A percentile compares a stretch with the other conserved stretches of the same genome.
These are phyloP conservation scores for Coptodon bakossiorum DNA, from an alignment of 2,113 vertebrate species.

Conservation along the genomic window DNA sequence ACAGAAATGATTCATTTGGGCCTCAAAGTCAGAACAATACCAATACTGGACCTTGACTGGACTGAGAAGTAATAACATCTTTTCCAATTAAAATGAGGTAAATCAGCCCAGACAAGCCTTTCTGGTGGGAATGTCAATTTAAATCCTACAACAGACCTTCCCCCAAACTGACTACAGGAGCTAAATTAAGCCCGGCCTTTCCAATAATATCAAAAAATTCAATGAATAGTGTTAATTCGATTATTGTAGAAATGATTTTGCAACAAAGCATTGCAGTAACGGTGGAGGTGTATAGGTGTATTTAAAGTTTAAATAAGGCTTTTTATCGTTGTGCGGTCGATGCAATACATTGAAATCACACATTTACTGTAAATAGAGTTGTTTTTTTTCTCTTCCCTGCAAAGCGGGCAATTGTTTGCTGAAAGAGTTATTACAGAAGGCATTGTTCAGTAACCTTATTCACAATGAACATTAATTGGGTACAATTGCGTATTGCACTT, in stretches of 20 bases:
- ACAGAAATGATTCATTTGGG: background rate
- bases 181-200: background rate
- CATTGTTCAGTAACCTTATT: background rate
- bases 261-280: background rate
- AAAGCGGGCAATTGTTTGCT: background rate
- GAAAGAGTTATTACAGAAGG: background rate
- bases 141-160: background rate
- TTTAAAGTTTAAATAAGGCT: background rate
- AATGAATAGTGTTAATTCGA: background rate
- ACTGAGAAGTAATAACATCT: background rate
- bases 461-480: background rate
- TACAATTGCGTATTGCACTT: background rate
- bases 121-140: background rate
- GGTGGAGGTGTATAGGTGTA: no score
- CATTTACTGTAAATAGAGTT: background rate
- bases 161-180: background rate
- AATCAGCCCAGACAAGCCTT: background rate
- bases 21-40: background rate
- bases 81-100: conserved; percentile 2
- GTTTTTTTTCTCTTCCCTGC: background rate
- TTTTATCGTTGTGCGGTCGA: background rate
- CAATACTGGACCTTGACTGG: background rate
- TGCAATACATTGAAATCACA: background rate
- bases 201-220: background rate
- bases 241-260: background rate